Percentiles rank a stretch among this genome's conserved stretches.
phyloP scores from a whole-genome alignment of 2,797 vertebrate genomes.

The Eulemur mongoz region DNA sequence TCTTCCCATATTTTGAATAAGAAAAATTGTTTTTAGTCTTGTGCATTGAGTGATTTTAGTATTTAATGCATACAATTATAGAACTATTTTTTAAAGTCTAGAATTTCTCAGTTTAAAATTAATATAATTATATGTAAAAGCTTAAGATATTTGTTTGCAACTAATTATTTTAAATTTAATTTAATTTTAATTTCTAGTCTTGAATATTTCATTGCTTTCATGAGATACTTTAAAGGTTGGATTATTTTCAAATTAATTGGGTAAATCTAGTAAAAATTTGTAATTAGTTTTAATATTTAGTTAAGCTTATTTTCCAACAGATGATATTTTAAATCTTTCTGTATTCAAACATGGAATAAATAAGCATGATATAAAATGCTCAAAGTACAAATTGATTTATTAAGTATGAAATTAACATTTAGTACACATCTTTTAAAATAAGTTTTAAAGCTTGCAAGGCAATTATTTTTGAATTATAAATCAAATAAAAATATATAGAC shows the following conservation, averaged over 20 bases:
- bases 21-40: conserved; percentile 22
- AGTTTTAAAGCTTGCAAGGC: conserved; percentile 14
- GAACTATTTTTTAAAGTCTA: conserved; percentile 30
- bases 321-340: conserved; percentile 58
- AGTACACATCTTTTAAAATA: background rate
- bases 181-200: conserved; percentile 53
- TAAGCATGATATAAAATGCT: background rate
- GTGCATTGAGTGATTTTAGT: background rate
- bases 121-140: conserved; percentile 34
- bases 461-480: conserved; percentile 26
- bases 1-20: conserved; percentile 23
- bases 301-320: conserved; percentile 49
- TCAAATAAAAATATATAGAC: background rate
- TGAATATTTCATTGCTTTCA: conserved; percentile 55
- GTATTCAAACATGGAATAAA: conserved; percentile 55
- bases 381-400: conserved; percentile 29
- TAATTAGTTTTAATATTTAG: conserved; percentile 58
- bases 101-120: conserved; percentile 59
- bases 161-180: conserved; percentile 64
- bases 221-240: conserved; percentile 38
- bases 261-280: conserved; percentile 47
- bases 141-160: conserved; percentile 50
- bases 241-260: conserved; percentile 53
- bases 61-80: background rate
- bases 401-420: conserved; percentile 45